Conservation (phyloP, 2,113 vertebrate genomes). For the Bothrops jararaca region DNA sequence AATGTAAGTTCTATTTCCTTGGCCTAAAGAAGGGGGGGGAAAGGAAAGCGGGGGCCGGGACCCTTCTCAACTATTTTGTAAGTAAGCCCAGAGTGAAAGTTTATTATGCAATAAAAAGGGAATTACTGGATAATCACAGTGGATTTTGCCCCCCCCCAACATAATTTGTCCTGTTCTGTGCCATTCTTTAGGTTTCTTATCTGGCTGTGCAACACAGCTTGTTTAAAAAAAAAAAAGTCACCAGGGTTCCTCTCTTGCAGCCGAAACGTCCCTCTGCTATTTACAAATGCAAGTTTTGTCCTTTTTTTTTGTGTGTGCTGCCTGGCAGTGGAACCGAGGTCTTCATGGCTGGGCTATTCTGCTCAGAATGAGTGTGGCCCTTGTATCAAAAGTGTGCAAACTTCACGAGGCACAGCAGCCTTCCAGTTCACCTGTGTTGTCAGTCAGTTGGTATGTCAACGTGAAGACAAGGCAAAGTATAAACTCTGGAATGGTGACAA, state of each 20-base stretch:
- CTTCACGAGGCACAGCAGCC: background rate
- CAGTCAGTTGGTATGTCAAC: constrained; percentile 7
- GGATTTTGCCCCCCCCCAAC: constrained; percentile 26
- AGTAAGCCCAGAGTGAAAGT: constrained; percentile 19
- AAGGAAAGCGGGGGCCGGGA: background rate
- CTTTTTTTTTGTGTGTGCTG: background rate
- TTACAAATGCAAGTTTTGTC: background rate
- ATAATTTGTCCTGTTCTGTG: constrained; percentile 51
- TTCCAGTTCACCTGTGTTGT: constrained; percentile 8
- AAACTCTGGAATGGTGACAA: constrained; percentile 66
- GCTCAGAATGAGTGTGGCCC: constrained; percentile 20
- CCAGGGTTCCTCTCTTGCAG: background rate
- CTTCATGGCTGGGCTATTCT: constrained; percentile 20
- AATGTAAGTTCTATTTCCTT: background rate
- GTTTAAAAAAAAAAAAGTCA: background rate
- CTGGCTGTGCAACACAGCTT: constrained; percentile 29
- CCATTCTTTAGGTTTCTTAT: background rate
- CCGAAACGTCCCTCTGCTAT: background rate
- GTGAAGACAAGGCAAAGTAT: constrained; percentile 50
- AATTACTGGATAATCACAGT: constrained; percentile 40
- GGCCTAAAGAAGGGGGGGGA: constrained; percentile 30
- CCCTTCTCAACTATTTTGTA: constrained; percentile 21
- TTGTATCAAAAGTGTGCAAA: background rate
- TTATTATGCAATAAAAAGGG: constrained; percentile 16
- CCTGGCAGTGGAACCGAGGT: constrained; percentile 2